phyloP scores from a whole-genome alignment of 2,888 invertebrate species.

The Lydus trimaculatus region DNA sequence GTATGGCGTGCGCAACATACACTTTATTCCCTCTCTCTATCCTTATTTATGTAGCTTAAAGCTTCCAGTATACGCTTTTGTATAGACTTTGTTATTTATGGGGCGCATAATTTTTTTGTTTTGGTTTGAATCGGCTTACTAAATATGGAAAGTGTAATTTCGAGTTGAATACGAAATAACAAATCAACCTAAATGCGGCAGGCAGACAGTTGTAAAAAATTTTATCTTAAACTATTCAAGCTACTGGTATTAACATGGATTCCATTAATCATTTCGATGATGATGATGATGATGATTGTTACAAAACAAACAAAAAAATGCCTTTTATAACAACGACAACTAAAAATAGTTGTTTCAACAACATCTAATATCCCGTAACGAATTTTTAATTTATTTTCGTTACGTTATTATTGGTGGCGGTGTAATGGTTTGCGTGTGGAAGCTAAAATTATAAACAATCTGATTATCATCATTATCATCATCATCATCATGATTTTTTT shows the following conservation, averaged over 20 bases:
- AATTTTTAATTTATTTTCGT: conserved; percentile 21
- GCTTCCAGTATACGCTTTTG: not conserved
- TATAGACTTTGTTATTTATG: not conserved
- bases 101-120: not conserved
- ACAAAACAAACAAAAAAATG: not conserved
- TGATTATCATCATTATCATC: not conserved
- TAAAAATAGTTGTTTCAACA: not conserved
- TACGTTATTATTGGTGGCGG: conserved; percentile 16
- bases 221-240: not conserved
- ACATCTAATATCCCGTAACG: conserved; percentile 21
- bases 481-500: not conserved
- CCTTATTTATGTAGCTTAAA: not conserved
- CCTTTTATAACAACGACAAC: not conserved
- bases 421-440: no score
- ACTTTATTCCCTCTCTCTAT: not conserved
- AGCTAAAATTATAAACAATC: not conserved
- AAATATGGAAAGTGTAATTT: not conserved
- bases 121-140: not conserved
- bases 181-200: no score
- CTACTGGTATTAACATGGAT: not conserved
- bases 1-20: conserved; percentile 51
- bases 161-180: not conserved
- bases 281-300: not conserved
- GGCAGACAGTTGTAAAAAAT: not conserved
- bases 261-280: not conserved